Conservation (phyloP, 2,113 vertebrate species). For the Cromileptes altivelis region DNA sequence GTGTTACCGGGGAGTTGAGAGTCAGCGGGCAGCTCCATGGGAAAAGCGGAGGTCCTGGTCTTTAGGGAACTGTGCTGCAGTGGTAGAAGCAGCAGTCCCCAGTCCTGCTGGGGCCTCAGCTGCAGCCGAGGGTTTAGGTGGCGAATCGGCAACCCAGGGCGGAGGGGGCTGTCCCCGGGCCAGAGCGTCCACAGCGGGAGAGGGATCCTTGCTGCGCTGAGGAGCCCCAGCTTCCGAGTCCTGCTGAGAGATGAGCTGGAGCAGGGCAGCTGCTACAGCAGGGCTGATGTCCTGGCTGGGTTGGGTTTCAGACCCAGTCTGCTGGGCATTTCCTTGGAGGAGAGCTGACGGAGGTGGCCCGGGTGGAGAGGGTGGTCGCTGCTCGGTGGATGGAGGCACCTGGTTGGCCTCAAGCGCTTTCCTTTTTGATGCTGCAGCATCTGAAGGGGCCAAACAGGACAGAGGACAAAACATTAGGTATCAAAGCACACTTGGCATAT, state of each 20-base stretch:
- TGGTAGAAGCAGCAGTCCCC: conserved; percentile 45
- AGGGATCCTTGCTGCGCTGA: conserved; percentile 74
- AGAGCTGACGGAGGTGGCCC: conserved; percentile 80
- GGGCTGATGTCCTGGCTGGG: conserved; percentile 88
- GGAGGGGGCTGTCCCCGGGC: conserved; percentile 52
- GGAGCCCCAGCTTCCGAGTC: conserved; percentile 84
- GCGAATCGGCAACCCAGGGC: conserved; percentile 65
- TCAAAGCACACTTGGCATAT: background rate
- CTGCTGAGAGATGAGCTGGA: conserved; percentile 95
- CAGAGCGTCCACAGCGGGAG: conserved; percentile 57
- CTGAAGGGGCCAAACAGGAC: conserved; percentile 62
- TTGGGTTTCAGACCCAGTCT: conserved; percentile 43
- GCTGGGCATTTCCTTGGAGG: conserved; percentile 66
- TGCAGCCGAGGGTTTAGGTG: conserved; percentile 59
- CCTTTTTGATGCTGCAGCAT: conserved; percentile 64
- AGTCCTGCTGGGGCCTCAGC: conserved; percentile 59
- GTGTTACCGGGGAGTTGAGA: conserved; percentile 72
- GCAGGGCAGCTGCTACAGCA: conserved; percentile 91
- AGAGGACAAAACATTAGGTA: conserved; percentile 23
- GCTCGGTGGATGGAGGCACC: conserved; percentile 87
- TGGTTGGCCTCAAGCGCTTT: conserved; percentile 67
- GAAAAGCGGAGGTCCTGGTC: conserved; percentile 97
- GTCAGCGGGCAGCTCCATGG: conserved; percentile 86
- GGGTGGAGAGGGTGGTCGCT: conserved; percentile 90
- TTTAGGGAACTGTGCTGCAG: conserved; percentile 89